phyloP scores from a whole-genome alignment of 2,888 invertebrate species.

The Caenorhabditis sinica region DNA sequence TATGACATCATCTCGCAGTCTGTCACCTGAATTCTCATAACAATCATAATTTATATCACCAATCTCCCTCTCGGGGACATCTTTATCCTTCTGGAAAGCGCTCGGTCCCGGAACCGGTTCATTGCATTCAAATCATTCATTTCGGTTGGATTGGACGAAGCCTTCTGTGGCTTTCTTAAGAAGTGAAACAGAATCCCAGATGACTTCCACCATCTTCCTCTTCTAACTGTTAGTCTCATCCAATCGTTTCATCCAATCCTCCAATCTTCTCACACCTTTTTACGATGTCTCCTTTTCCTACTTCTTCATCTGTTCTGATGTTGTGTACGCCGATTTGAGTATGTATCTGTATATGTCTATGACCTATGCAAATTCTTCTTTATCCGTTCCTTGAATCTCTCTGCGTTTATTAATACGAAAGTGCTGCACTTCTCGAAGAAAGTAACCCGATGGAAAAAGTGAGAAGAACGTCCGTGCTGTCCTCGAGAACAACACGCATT shows the following conservation, averaged over 20 bases:
- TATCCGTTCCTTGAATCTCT: conserved; percentile 55
- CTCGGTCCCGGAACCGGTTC: conserved; percentile 41
- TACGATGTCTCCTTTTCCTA: conserved; percentile 47
- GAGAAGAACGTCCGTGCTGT: conserved; percentile 6
- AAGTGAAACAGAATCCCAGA: conserved; percentile 56
- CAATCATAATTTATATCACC: conserved; percentile 50
- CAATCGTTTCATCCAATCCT: conserved; percentile 8
- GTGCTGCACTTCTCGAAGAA: conserved; percentile 36
- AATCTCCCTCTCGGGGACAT: conserved; percentile 3
- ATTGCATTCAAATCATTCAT: conserved; percentile 60
- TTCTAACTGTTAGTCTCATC: conserved; percentile 21
- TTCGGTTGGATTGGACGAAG: conserved; percentile 48
- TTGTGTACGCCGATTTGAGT: conserved; percentile 41
- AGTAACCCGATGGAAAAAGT: conserved; percentile 23
- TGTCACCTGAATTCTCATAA: conserved; percentile 19
- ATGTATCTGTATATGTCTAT: conserved; percentile 26
- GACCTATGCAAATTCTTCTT: conserved; percentile 66
- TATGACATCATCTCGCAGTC: conserved; percentile 20
- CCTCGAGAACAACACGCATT: conserved; percentile 49
- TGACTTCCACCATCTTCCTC: conserved; percentile 11
- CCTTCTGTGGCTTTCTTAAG: conserved; percentile 19
- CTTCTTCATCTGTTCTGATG: background rate
- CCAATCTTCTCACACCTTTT: conserved; percentile 53
- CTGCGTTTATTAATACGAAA: conserved; percentile 47
- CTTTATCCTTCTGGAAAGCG: conserved; percentile 14